Base-by-base conservation (phyloP, 2,113 vertebrate species). In the Herpailurus yagouaroundi region DNA sequence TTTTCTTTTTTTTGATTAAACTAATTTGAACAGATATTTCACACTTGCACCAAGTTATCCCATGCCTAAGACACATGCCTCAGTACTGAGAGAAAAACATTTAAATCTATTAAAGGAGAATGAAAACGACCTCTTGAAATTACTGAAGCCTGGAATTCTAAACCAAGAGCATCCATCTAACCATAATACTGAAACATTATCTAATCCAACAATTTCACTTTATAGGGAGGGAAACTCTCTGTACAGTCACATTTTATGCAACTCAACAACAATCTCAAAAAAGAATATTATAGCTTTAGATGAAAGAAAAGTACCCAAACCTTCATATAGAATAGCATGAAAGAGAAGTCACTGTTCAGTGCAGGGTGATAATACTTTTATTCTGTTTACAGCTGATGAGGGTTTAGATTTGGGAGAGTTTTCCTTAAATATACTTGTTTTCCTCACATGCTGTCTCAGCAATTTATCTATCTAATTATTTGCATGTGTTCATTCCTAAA, bases 401-500 rank as follows among this genome's bases (percentile, higher is more conserved):
- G 31, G 69, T 91, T 95, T 90, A 66, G 25, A 87, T 95, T 71
- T 5, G 0, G 14, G 50, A 45, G 7, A 81, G 7, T 74, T 38
- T 41, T 94, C 73, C 66, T 79, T 63, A 64, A 95, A 91, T 81
- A 63, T 63, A 85, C 45, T 91, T 90, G 33, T 19, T 73, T 94
- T 92, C 96, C 85, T 93, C 33, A 57, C 33, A 91, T 97, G 92
- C 48, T 92, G 31, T 87, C 81, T 98, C 96, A 98, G 91, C 82
- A 88, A 95, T 84, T 83, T 73, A 82, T 50, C 91, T 87, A 80
- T 16, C 63, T 97, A 97, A 97, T 95, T 97, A 95, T 33, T 94
- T 97, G 71, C 64, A 81, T 79, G 25, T 92, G 93, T 97, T 94
- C 94, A 91, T 92, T 81, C 64, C 52, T 27, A 94, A 97, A 76